Evolutionary conservation across 2,888 invertebrate genomes (phyloP), one percentile per base, ranked within the genome.

Genomic region (Xanthia togata): DNA sequence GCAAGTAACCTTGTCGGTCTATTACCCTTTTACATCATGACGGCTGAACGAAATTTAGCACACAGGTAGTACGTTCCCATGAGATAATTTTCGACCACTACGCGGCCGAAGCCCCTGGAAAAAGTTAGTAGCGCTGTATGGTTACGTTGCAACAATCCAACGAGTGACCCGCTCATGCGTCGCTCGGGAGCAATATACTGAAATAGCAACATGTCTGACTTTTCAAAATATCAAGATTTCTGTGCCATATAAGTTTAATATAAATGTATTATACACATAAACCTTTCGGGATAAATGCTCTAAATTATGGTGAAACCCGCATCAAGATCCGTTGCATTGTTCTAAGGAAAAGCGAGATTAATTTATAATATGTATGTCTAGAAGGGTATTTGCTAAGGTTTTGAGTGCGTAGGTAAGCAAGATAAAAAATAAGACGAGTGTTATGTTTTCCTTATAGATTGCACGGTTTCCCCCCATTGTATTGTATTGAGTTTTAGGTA

Each of bases 381-480:
- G 65, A 31, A 23, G 14, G 9, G 57, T 67, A 59, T 31, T 55
- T 31, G 17, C 31, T n/a, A 17, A 55, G 38, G n/a, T 60, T 71
- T 79, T 63, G 62, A 81, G 71, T 81, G n/a, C 38, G 8, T 44
- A 67, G 20, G 64, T 35, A 79, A 57, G 41, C 26, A 41, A 79
- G 80, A 79, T 79, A 79, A 71, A 44, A 82, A 70, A 63, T 67
- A 57, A 44, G 50, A 44, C 17, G 23, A 72, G 67, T 63, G 67
- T 35, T 44, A 57, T 53, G 35, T 84, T 81, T 79, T 84, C 71
- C 79, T 50, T 62, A 57, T 67, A 70, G 41, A 67, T 79, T 83
- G 60, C 31, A n/a, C 14, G 41, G 50, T 60, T 79, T 78, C 31
- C 68, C 55, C 38, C 11, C n/a, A 57, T 26, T 55, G 44, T 3